Evolutionary conservation across 2,113 vertebrate genomes (phyloP).

Genomic region (Colistium nudipinnis): DNA sequence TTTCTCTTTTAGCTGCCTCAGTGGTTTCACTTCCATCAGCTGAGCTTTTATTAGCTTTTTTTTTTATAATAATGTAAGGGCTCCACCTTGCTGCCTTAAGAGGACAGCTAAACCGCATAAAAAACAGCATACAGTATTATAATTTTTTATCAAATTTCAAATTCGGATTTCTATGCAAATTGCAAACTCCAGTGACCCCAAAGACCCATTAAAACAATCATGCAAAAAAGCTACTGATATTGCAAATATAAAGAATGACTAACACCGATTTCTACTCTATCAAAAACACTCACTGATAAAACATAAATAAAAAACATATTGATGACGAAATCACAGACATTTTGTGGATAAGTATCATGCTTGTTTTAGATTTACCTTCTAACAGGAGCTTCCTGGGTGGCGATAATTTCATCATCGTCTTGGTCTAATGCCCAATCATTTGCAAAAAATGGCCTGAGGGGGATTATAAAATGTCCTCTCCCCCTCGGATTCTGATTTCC

Average conservation of each 20-base stretch:
- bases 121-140: neutral
- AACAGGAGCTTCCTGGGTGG: neutral
- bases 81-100: no score
- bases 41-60: neutral
- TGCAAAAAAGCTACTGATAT: neutral
- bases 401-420: neutral
- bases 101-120: no score
- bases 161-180: neutral
- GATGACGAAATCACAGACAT: neutral
- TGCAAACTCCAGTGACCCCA: neutral
- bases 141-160: neutral
- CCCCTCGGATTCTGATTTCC: no score
- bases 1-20: neutral
- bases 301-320: no score
- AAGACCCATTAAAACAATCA: neutral
- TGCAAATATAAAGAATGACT: neutral
- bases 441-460: slow-evolving; percentile 2
- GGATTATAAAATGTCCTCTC: slow-evolving; percentile 8
- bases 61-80: no score
- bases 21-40: neutral
- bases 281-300: neutral
- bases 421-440: neutral
- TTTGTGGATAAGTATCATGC: neutral
- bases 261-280: neutral
- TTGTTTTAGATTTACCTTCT: neutral